phyloP scores from a whole-genome alignment of 2,888 invertebrate species.

The Calameuta idolon region DNA sequence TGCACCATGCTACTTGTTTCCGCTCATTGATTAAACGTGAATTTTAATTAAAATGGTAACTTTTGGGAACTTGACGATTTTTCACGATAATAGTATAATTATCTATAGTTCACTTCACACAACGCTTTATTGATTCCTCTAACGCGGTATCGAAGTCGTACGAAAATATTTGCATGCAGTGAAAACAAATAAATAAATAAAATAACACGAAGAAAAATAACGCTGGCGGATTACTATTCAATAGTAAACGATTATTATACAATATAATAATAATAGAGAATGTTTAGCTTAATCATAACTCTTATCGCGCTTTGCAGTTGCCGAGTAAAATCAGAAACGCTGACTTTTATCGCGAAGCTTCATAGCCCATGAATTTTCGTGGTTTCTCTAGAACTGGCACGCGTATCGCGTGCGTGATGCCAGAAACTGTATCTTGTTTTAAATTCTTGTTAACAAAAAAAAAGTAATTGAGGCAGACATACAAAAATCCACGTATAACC shows the following conservation, averaged over 20 bases:
- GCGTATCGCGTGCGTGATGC: too few relatives aligned
- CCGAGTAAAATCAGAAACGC: background rate
- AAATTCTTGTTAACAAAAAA: too few relatives aligned
- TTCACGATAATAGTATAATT: background rate
- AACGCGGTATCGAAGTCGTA: background rate
- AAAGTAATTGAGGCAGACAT: background rate
- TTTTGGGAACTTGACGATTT: background rate
- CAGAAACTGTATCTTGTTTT: too few relatives aligned
- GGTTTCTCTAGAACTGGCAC: too few relatives aligned
- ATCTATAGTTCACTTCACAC: background rate
- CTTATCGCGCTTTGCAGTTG: background rate
- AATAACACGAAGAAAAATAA: background rate
- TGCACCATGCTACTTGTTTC: background rate
- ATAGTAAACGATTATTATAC: background rate
- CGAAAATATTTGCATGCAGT: background rate
- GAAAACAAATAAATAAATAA: background rate
- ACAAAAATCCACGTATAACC: background rate
- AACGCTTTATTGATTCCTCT: background rate
- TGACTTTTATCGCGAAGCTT: background rate
- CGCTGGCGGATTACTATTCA: background rate
- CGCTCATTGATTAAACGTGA: background rate
- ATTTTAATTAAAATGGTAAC: background rate
- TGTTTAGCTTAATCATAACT: background rate
- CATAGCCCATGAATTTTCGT: too few relatives aligned
- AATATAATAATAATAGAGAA: background rate